These are phyloP conservation scores for Oasisia sp. DNA, from an alignment of 2,888 invertebrate species.

Conservation along the genomic window DNA sequence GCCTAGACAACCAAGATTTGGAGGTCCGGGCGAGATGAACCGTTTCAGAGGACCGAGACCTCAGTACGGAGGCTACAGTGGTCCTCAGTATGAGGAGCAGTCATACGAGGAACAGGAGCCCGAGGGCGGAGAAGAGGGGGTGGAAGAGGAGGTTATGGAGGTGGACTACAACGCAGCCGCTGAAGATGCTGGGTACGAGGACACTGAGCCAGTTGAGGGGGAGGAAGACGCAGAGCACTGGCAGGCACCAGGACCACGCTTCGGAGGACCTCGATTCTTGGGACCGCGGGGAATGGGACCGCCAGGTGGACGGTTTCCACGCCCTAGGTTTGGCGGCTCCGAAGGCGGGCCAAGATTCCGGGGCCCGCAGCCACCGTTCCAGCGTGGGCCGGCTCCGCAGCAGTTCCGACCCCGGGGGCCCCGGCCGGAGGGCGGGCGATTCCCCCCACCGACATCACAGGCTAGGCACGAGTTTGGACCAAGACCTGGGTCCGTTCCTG, in stretches of 20 bases:
- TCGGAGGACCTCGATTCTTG: constrained; percentile 27
- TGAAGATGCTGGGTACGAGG: constrained; percentile 26
- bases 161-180: constrained; percentile 20
- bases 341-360: constrained; percentile 22
- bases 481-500: neutral
- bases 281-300: constrained; percentile 23
- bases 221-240: constrained; percentile 17
- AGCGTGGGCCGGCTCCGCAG: neutral
- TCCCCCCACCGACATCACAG: neutral
- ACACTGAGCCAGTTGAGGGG: constrained; percentile 26
- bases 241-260: constrained; percentile 18
- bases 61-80: constrained; percentile 7
- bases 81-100: constrained; percentile 24
- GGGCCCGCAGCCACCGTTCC: neutral
- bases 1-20: neutral
- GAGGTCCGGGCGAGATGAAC: constrained; percentile 23
- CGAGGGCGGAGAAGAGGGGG: constrained; percentile 32
- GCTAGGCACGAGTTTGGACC: constrained; percentile 22
- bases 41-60: constrained; percentile 20
- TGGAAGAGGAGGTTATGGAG: constrained; percentile 26
- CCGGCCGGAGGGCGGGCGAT: neutral
- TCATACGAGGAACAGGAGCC: constrained; percentile 23
- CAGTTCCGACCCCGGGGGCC: constrained; percentile 24
- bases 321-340: constrained; percentile 17
- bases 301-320: neutral